Base-by-base conservation (phyloP, 2,797 vertebrate genomes). In the Enteromius paludinosus region DNA sequence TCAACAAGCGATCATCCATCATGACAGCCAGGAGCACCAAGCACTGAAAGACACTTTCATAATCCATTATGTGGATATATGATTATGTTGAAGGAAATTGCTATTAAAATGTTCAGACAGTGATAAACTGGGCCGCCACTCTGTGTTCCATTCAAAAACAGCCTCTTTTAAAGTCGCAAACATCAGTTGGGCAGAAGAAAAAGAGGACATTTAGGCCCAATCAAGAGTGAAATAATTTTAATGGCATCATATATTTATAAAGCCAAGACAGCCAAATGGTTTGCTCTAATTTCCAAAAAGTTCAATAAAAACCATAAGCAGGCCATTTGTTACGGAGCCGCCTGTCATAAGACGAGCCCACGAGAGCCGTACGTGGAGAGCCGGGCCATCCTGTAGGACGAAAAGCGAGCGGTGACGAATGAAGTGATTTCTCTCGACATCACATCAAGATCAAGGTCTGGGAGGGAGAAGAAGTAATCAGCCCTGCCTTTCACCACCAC, bases 61-160 rank as follows among this genome's bases (percentile, higher is more conserved):
- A 82, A 87, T 82, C 86, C 83, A 85, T 89, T 87, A 86, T 87
- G 84, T 85, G 83, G 87, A 88, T 84, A 88, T 87, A 87, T 84
- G 79, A 85, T 83, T 83, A 85, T 69, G 82, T 84, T 89, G 72
- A 87, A 76, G 84, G 86, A 85, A 86, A 86, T 84, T 82, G 62
- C 82, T 79, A 87, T 88, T 85, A 87, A 85, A 85, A 80, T 76
- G 81, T 81, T 79, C 47, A 62, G 64, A 64, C 45, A 74, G 71
- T 86, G 81, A 88, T 87, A 76, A 87, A 84, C 84, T 79, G 76
- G 82, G 65, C 65, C 49, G 72, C 80, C 59, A 64, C 28, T 72
- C 56, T 66, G 56, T 83, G 28, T 76, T 41, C 33, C 30, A 62
- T 70, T 62, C 80, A 83, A 81, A 85, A 86, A 80, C 61, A 59